Percentiles rank a stretch among this genome's conserved stretches.
Evolutionary conservation across 2,113 vertebrate genomes (phyloP).

Genomic region (Oostethus manadensis): DNA sequence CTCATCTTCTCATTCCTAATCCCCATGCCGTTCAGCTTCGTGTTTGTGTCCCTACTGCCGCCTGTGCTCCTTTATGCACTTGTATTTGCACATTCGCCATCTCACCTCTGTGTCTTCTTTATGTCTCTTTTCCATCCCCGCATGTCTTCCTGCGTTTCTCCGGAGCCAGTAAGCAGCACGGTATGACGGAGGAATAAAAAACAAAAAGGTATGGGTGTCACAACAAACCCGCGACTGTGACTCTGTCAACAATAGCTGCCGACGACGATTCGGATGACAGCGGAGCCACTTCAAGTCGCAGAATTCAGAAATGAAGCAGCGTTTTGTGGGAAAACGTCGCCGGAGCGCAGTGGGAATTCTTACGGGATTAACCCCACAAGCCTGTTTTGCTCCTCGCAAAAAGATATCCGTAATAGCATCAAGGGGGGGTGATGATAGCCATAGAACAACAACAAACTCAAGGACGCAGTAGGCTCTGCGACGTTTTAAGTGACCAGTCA

Average conservation of each 20-base stretch:
- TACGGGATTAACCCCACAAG: too few species aligned
- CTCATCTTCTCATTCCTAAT: background rate
- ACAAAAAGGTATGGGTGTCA: slow-evolving; percentile 62
- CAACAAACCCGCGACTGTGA: slow-evolving; percentile 43
- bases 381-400: too few species aligned
- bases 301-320: too few species aligned
- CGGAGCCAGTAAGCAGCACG: slow-evolving; percentile 71
- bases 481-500: too few species aligned
- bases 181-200: slow-evolving; percentile 52
- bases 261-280: slow-evolving; percentile 7
- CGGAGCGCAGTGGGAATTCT: too few species aligned
- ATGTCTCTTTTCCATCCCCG: slow-evolving; percentile 53
- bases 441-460: too few species aligned
- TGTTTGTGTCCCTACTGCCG: background rate
- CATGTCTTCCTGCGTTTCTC: slow-evolving; percentile 55
- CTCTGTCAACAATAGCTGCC: slow-evolving; percentile 16
- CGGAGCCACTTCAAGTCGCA: background rate
- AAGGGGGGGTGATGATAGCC: too few species aligned
- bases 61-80: background rate
- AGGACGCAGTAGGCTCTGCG: too few species aligned
- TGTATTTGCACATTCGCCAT: slow-evolving; percentile 18
- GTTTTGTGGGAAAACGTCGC: too few species aligned
- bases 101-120: slow-evolving; percentile 64
- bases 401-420: too few species aligned
- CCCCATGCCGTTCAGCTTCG: background rate